Conservation (phyloP, 2,797 vertebrate species). For the Fringilla coelebs region DNA sequence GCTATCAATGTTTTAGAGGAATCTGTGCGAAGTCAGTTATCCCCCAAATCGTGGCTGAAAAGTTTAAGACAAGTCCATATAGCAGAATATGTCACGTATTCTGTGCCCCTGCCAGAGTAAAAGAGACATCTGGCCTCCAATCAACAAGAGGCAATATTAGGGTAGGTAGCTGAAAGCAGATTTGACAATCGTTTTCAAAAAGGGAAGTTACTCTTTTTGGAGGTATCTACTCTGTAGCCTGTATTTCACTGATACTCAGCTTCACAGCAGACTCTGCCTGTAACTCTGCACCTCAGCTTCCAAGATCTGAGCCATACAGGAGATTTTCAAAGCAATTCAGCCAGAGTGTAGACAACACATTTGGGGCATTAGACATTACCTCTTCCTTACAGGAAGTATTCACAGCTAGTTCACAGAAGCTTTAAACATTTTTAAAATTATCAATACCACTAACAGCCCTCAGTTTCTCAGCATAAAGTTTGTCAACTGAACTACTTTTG, state of each 20-base stretch:
- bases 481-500: background rate
- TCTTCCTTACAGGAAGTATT: background rate
- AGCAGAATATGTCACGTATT: background rate
- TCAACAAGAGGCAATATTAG: background rate
- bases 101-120: background rate
- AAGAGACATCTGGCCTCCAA: background rate
- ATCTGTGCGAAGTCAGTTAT: background rate
- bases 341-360: background rate
- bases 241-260: background rate
- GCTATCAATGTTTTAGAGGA: background rate
- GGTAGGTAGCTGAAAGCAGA: background rate
- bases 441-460: background rate
- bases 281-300: background rate
- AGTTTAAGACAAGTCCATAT: background rate
- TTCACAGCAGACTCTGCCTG: background rate
- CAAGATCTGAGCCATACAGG: background rate
- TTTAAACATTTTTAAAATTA: background rate
- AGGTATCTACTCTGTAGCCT: background rate
- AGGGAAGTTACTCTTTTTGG: no score
- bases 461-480: background rate
- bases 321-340: background rate
- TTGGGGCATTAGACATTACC: background rate
- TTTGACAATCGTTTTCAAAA: background rate
- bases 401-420: background rate
- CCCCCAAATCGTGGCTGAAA: background rate